Conservation (phyloP, 1,140 invertebrate genomes). For the Lineus longissimus region DNA sequence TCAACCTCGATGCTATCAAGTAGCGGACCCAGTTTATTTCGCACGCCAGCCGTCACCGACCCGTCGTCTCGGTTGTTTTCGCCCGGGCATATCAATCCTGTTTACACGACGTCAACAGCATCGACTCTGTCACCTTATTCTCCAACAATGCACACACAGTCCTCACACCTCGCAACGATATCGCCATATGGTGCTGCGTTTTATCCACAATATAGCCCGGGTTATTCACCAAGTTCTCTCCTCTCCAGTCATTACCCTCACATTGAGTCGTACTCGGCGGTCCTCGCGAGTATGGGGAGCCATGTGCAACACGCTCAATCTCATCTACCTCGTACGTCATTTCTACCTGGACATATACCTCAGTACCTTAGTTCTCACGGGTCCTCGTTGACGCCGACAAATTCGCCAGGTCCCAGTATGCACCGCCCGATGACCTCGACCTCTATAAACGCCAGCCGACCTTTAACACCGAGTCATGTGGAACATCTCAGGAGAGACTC, state of each 20-base stretch:
- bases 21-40: slow-evolving; percentile 1
- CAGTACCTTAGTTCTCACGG: slow-evolving; percentile 16
- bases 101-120: background rate
- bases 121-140: background rate
- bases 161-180: background rate
- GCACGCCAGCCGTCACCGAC: background rate
- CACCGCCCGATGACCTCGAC: background rate
- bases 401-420: slow-evolving; percentile 7
- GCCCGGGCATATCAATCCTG: background rate
- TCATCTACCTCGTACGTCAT: slow-evolving; percentile 37
- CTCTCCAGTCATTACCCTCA: slow-evolving; percentile 35
- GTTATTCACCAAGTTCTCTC: slow-evolving; percentile 1
- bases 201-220: slow-evolving; percentile 1
- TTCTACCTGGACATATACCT: slow-evolving; percentile 20
- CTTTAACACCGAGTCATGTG: background rate
- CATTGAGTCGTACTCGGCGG: slow-evolving; percentile 43
- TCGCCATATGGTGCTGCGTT: slow-evolving; percentile 4
- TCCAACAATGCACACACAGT: slow-evolving; percentile 2
- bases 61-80: slow-evolving; percentile 2
- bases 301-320: slow-evolving; percentile 39
- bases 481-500: slow-evolving; percentile 7
- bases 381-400: background rate
- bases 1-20: background rate
- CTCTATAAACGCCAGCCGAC: background rate
- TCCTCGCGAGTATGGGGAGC: slow-evolving; percentile 46